Evolutionary conservation across 1,140 invertebrate species (phyloP).

Genomic region (Phortica variegata): DNA sequence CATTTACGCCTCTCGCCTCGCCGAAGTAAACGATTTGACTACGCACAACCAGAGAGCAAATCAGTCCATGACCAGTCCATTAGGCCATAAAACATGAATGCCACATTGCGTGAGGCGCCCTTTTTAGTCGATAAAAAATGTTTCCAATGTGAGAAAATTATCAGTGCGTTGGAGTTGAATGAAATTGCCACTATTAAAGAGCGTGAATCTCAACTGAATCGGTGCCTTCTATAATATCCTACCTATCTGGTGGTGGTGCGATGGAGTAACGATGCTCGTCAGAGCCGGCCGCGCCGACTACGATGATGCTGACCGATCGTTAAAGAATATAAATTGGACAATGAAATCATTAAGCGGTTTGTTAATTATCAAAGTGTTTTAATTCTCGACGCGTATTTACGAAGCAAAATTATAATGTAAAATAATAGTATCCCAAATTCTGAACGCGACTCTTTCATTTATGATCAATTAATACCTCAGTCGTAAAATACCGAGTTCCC

Average conservation of each 20-base stretch:
- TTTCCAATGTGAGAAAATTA: conserved; percentile 54
- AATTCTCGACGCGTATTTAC: conserved; percentile 31
- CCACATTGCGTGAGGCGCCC: conserved; percentile 51
- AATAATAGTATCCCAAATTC: background rate
- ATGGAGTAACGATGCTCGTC: too few relatives aligned
- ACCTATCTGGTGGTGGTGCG: conserved; percentile 2
- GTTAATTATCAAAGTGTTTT: conserved; percentile 37
- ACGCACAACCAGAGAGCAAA: too few relatives aligned
- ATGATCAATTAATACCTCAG: too few relatives aligned
- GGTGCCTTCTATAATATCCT: conserved; percentile 17
- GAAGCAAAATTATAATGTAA: conserved; percentile 20
- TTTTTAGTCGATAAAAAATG: conserved; percentile 40
- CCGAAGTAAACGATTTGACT: too few relatives aligned
- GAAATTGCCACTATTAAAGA: conserved; percentile 50
- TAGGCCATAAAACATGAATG: conserved; percentile 49
- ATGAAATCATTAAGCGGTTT: conserved; percentile 52
- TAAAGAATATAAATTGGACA: conserved; percentile 53
- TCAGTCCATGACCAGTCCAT: too few relatives aligned
- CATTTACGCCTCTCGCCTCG: too few relatives aligned
- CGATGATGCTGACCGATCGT: conserved; percentile 33
- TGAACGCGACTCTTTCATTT: too few relatives aligned
- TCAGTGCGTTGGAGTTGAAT: conserved; percentile 54
- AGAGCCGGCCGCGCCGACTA: too few relatives aligned
- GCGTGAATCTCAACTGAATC: conserved; percentile 35
- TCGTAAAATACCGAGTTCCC: too few relatives aligned